phyloP scores from a whole-genome alignment of 2,797 vertebrate genomes.

The Ataeniobius toweri region DNA sequence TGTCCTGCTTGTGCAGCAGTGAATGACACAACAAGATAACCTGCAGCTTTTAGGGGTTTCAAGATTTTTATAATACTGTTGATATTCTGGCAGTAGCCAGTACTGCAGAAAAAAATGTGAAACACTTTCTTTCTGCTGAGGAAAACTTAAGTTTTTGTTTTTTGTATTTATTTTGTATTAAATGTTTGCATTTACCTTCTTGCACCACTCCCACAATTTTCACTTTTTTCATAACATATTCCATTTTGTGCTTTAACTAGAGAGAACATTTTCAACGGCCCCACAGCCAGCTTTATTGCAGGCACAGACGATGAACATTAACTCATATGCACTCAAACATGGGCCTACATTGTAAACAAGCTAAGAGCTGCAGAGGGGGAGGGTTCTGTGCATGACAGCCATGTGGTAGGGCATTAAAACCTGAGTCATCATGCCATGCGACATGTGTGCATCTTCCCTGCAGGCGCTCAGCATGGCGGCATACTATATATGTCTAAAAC shows the following conservation, averaged over 20 bases:
- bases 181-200: constrained; percentile 29
- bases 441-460: constrained; percentile 57
- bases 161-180: not conserved
- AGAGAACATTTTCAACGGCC: constrained; percentile 57
- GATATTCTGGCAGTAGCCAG: constrained; percentile 16
- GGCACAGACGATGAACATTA: constrained; percentile 43
- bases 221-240: constrained; percentile 46
- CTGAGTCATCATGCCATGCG: constrained; percentile 66
- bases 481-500: constrained; percentile 50
- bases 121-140: constrained; percentile 4
- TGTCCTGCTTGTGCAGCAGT: constrained; percentile 25
- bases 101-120: not conserved
- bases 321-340: constrained; percentile 28
- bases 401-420: constrained; percentile 63
- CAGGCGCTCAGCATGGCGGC: constrained; percentile 43
- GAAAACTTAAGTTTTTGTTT: not conserved
- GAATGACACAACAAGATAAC: constrained; percentile 67
- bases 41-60: constrained; percentile 33
- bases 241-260: constrained; percentile 53
- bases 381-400: constrained; percentile 51
- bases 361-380: constrained; percentile 19
- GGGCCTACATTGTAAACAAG: constrained; percentile 36
- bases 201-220: constrained; percentile 17
- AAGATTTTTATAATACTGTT: constrained; percentile 19
- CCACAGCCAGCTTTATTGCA: constrained; percentile 35